These are phyloP conservation scores for Diaperis boleti DNA, from an alignment of 2,888 invertebrate species.

Conservation along the genomic window DNA sequence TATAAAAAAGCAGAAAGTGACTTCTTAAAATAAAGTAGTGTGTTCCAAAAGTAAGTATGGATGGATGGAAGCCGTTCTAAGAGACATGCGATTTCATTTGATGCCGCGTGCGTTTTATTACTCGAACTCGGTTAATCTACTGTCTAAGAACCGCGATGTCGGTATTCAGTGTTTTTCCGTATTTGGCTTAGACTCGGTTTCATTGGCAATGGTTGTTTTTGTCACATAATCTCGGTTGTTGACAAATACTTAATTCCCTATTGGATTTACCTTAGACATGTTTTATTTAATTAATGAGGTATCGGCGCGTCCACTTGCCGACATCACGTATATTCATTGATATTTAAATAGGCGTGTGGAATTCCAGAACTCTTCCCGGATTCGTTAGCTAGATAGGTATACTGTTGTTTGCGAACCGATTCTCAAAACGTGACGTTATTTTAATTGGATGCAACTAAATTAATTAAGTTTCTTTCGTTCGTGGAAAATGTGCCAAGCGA, in stretches of 20 bases:
- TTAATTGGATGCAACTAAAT: constrained; percentile 28
- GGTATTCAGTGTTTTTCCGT: constrained; percentile 61
- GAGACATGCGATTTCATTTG: constrained; percentile 48
- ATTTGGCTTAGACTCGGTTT: constrained; percentile 60
- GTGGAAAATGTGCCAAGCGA: constrained; percentile 5
- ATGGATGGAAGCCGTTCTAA: not conserved
- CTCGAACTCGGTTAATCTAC: constrained; percentile 54
- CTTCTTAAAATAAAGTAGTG: not conserved
- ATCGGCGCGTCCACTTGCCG: constrained; percentile 57
- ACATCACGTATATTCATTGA: constrained; percentile 56
- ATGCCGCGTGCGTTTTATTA: constrained; percentile 54
- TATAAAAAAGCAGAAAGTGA: not conserved
- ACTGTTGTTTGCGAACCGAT: constrained; percentile 30
- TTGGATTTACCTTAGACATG: constrained; percentile 61
- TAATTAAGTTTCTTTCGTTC: constrained; percentile 20
- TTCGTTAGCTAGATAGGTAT: constrained; percentile 14
- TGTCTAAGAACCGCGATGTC: constrained; percentile 53
- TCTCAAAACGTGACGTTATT: constrained; percentile 28
- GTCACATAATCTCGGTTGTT: constrained; percentile 63
- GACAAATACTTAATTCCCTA: constrained; percentile 63
- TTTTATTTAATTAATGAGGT: constrained; percentile 63
- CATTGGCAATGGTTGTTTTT: constrained; percentile 60
- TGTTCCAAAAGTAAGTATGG: not conserved
- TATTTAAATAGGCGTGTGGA: constrained; percentile 56
- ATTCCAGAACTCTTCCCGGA: constrained; percentile 35